Conservation (phyloP, 2,888 invertebrate species). For the Euplexia lucipara region DNA sequence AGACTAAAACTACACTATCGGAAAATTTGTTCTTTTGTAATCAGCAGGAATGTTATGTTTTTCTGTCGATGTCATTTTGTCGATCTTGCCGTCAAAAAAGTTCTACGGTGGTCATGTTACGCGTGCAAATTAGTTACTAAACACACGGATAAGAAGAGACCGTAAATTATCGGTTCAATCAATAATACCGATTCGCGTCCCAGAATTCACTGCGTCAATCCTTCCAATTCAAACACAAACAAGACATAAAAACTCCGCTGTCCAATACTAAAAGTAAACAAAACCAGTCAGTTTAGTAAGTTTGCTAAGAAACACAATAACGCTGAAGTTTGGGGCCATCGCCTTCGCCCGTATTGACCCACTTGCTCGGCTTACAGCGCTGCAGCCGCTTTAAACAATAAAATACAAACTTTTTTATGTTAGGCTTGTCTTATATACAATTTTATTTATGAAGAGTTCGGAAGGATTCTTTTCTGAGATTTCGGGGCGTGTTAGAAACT, state of each 20-base stretch:
- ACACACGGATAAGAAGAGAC: too few species aligned
- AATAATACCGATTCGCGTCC: background rate
- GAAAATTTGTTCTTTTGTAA: too few species aligned
- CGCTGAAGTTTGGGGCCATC: slow-evolving; percentile 36
- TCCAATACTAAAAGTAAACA: slow-evolving; percentile 43
- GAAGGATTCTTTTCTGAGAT: background rate
- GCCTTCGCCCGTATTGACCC: slow-evolving; percentile 44
- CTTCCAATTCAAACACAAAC: slow-evolving; percentile 25
- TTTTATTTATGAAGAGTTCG: slow-evolving; percentile 6
- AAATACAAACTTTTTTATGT: slow-evolving; percentile 51
- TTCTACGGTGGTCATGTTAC: too few species aligned
- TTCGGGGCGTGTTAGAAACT: slow-evolving; percentile 2
- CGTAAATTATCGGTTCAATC: background rate
- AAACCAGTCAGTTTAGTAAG: slow-evolving; percentile 30
- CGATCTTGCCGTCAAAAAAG: too few species aligned
- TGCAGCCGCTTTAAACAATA: slow-evolving; percentile 39
- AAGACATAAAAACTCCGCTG: slow-evolving; percentile 33
- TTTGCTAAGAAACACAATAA: slow-evolving; percentile 60
- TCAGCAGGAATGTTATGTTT: too few species aligned
- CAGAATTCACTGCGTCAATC: background rate
- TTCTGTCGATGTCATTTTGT: too few species aligned
- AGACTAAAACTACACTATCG: too few species aligned
- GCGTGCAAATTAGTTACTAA: too few species aligned
- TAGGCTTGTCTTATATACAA: slow-evolving; percentile 1
- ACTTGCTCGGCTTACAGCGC: slow-evolving; percentile 33